Percentiles rank a stretch among this genome's conserved stretches.
Evolutionary conservation across 1,140 invertebrate species (phyloP).

Genomic region (Ladona fulva): DNA sequence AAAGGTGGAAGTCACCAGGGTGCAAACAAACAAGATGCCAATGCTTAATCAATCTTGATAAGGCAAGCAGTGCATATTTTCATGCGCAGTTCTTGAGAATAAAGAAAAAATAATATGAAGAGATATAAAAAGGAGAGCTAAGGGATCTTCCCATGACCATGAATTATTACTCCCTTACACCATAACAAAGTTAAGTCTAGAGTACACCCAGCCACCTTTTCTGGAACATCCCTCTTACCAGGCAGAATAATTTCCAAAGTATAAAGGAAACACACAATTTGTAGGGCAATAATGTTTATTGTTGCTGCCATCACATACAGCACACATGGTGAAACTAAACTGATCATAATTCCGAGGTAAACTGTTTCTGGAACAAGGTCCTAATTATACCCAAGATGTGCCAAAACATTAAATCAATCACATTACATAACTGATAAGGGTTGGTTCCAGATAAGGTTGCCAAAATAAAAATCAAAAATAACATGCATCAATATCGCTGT

Average conservation of each 20-base stretch:
- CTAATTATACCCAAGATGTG: not conserved
- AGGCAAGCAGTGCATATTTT: not conserved
- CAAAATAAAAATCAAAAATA: conserved; percentile 2
- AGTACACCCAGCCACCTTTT: conserved; percentile 13
- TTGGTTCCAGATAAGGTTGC: conserved; percentile 16
- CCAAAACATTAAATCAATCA: not conserved
- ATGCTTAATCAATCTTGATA: not conserved
- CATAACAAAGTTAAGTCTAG: not conserved
- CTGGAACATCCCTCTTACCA: conserved; percentile 18
- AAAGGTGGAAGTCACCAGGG: conserved; percentile 11
- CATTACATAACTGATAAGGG: conserved; percentile 15
- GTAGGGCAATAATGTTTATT: conserved; percentile 11
- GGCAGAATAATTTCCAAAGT: not conserved
- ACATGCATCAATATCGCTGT: not conserved
- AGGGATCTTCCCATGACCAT: not conserved
- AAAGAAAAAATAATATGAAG: not conserved
- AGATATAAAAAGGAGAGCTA: not conserved
- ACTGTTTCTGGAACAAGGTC: conserved; percentile 4
- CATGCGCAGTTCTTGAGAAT: not conserved
- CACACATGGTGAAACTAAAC: not conserved
- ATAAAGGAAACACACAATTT: conserved; percentile 15
- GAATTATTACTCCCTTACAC: not conserved
- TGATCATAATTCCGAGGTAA: not conserved
- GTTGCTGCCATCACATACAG: not conserved
- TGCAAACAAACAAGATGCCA: not conserved